phyloP scores from a whole-genome alignment of 2,113 vertebrate genomes.

The Argyrosomus japonicus region DNA sequence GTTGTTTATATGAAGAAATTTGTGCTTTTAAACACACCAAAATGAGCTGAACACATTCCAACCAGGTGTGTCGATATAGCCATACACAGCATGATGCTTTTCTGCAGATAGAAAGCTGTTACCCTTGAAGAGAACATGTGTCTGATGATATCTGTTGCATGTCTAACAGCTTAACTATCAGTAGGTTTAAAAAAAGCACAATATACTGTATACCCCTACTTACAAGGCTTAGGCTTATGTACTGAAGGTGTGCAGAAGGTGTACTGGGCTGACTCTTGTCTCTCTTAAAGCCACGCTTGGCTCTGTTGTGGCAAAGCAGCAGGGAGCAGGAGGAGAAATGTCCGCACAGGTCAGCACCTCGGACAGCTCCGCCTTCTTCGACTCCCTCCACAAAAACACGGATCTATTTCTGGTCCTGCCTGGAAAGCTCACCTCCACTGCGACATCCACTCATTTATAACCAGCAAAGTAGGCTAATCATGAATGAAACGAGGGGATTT shows the following conservation, averaged over 20 bases:
- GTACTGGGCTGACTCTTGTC: constrained; percentile 45
- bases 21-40: neutral
- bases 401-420: constrained; percentile 58
- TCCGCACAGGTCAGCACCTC: constrained; percentile 85
- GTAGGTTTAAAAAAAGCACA: constrained; percentile 30
- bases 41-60: constrained; percentile 15
- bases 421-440: constrained; percentile 20
- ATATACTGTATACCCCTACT: constrained; percentile 28
- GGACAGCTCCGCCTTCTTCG: constrained; percentile 83
- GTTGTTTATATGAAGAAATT: neutral
- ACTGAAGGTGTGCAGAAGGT: constrained; percentile 40
- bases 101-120: neutral
- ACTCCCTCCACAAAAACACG: constrained; percentile 4
- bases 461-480: constrained; percentile 44
- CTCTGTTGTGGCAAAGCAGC: constrained; percentile 44
- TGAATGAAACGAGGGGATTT: constrained; percentile 25
- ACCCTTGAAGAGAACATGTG: neutral
- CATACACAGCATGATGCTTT: constrained; percentile 2
- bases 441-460: constrained; percentile 25
- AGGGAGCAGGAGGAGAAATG: constrained; percentile 16
- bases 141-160: constrained; percentile 23
- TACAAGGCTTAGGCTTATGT: constrained; percentile 57
- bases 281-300: constrained; percentile 50
- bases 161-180: constrained; percentile 33
- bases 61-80: constrained; percentile 18